Percentiles rank a stretch among this genome's conserved stretches.
These are phyloP conservation scores for Echeneis naucrates DNA, from an alignment of 2,797 vertebrate species.

Conservation along the genomic window DNA sequence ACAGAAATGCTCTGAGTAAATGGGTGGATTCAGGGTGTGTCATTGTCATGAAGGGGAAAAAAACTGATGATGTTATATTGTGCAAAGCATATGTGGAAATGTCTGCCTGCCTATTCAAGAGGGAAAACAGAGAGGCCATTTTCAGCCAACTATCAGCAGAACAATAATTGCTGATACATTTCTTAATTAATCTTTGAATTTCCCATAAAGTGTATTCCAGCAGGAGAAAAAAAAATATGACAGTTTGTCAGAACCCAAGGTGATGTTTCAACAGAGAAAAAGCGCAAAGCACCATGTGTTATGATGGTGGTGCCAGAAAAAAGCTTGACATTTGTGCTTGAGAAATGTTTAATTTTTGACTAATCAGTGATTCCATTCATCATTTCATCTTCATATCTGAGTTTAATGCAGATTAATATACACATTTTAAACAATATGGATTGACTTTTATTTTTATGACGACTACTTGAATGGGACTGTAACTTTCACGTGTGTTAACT, in stretches of 20 bases:
- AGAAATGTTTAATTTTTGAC: neutral
- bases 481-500: conserved; percentile 72
- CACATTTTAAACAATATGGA: neutral
- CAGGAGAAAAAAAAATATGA: too few relatives aligned
- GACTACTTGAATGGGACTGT: neutral
- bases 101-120: conserved; percentile 4
- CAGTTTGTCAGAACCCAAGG: neutral
- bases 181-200: neutral
- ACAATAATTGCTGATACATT: neutral
- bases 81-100: conserved; percentile 5
- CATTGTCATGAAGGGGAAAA: neutral
- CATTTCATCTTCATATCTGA: neutral
- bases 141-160: neutral
- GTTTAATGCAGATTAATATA: neutral
- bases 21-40: neutral
- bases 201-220: neutral
- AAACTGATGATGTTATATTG: neutral
- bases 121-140: neutral
- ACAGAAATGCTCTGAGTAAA: neutral
- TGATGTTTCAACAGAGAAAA: neutral
- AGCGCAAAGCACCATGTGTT: neutral
- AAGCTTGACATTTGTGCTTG: neutral
- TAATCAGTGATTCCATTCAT: neutral
- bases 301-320: neutral
- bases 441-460: neutral